A percentile compares a stretch with the other conserved stretches of the same genome.
phyloP scores from a whole-genome alignment of 2,113 vertebrate genomes.

The Gymnorhina tibicen region DNA sequence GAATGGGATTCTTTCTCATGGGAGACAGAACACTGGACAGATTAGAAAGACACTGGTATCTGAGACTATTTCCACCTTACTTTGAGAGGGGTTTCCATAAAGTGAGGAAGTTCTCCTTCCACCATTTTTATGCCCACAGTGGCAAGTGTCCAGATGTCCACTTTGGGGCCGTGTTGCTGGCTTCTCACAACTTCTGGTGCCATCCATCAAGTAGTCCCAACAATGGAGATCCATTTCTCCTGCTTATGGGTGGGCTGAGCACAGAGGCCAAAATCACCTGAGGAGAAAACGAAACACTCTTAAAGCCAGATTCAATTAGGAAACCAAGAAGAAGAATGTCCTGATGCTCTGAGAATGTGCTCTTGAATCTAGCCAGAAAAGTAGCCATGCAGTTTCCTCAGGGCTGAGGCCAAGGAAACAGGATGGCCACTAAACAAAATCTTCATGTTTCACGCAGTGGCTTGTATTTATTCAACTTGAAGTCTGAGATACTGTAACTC shows the following conservation, averaged over 20 bases:
- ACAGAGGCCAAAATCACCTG: constrained; percentile 96
- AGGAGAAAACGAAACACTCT: neutral
- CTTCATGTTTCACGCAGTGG: neutral
- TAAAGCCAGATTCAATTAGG: neutral
- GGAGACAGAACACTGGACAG: neutral
- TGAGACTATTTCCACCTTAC: constrained; percentile 67
- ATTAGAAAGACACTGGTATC: neutral
- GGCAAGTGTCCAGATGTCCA: constrained; percentile 95
- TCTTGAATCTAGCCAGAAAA: neutral
- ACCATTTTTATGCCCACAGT: constrained; percentile 99
- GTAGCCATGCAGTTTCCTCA: rapidly evolving
- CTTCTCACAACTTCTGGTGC: constrained; percentile 93
- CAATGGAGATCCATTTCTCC: constrained; percentile 95
- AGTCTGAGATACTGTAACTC: neutral
- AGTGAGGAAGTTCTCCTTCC: constrained; percentile 94
- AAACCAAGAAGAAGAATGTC: neutral
- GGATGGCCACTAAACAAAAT: neutral
- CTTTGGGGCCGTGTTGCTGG: constrained; percentile 92
- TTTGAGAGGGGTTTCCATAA: constrained; percentile 94
- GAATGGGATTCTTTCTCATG: neutral
- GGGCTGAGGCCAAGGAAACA: neutral
- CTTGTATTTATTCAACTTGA: neutral
- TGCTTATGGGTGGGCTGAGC: constrained; percentile 95
- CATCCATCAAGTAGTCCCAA: constrained; percentile 96
- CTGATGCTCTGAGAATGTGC: rapidly evolving